phyloP scores from a whole-genome alignment of 1,140 invertebrate genomes.

The Euborellia annulipes region DNA sequence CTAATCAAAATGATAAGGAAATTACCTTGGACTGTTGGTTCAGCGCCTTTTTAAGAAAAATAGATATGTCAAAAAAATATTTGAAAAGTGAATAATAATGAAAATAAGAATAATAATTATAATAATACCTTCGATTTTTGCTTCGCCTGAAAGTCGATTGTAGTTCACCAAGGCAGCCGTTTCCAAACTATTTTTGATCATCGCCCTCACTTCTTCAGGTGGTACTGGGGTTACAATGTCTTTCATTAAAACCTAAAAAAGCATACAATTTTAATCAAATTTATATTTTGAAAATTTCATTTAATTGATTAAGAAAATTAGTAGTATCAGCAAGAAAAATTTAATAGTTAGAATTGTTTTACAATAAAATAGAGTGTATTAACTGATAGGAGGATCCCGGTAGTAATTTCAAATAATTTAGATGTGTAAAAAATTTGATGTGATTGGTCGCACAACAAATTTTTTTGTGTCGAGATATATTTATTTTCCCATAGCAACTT shows the following conservation, averaged over 20 bases:
- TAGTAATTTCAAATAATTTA: too few species aligned
- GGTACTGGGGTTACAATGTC: conserved; percentile 95
- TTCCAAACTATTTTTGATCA: conserved; percentile 95
- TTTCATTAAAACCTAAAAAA: conserved; percentile 78
- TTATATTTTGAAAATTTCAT: too few species aligned
- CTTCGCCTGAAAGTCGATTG: conserved; percentile 85
- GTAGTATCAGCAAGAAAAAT: too few species aligned
- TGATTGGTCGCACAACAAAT: too few species aligned
- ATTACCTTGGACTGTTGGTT: conserved; percentile 15
- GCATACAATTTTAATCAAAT: conserved; percentile 3
- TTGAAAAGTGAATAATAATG: neutral
- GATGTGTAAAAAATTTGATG: too few species aligned
- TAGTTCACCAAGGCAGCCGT: conserved; percentile 97
- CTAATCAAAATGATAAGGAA: neutral
- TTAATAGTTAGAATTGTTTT: too few species aligned
- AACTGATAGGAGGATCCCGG: too few species aligned
- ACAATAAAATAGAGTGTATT: too few species aligned
- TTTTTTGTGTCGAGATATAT: too few species aligned
- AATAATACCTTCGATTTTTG: conserved; percentile 82
- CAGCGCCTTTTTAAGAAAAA: conserved; percentile 11
- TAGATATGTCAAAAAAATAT: conserved; percentile 2
- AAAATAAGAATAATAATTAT: neutral
- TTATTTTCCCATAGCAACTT: too few species aligned
- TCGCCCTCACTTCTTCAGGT: conserved; percentile 84
- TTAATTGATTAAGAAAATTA: too few species aligned